Base-by-base conservation (phyloP, 2,888 invertebrate genomes). In the Augochlorella aurata region DNA sequence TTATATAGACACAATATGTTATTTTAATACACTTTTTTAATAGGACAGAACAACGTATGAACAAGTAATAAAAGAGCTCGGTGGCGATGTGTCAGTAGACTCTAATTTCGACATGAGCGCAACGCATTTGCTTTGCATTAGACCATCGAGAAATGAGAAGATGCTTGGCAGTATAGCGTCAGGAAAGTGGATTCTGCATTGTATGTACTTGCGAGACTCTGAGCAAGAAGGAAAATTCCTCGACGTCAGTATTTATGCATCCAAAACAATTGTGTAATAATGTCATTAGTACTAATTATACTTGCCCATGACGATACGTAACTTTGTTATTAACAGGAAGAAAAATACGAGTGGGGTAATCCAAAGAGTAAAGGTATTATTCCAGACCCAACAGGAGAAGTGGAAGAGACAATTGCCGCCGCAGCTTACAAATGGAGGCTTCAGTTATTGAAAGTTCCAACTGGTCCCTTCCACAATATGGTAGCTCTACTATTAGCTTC, bases 101-200 rank as follows among this genome's bases (percentile, higher is more conserved):
- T 83, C 93, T 12, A 89, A 90, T 86, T 97, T 95, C 90, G 96
- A 97, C 91, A 93, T 95, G 0, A 93, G 93, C 0, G 95, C 96
- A 71, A 97, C 97, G 0, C 98, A 98, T 92, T 94, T 98, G 38
- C 94, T 98, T 49, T 97, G 97, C 87, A 95, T 96, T 66, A 96
- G 96, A 90, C 96, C 96, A 0, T 95, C 95, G 12, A 95, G 98
- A 79, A 98, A 97, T 91, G 98, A 98, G 94, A 98, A 98, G 94
- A 96, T 97, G 94, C 94, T 99, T 45, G 96, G 97, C 0, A 96
- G 97, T 79, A 96, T 99, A 81, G 98, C 98, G 0, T 95, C 97
- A 0, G 98, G 99, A 24, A 96, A 97, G 89, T 98, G 98, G 98
- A 95, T 98, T 16, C 93, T 98, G n/a, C 97, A 97, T 89, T 95